Base-by-base conservation (phyloP, 2,888 invertebrate genomes). In the Sminthurides aquaticus region DNA sequence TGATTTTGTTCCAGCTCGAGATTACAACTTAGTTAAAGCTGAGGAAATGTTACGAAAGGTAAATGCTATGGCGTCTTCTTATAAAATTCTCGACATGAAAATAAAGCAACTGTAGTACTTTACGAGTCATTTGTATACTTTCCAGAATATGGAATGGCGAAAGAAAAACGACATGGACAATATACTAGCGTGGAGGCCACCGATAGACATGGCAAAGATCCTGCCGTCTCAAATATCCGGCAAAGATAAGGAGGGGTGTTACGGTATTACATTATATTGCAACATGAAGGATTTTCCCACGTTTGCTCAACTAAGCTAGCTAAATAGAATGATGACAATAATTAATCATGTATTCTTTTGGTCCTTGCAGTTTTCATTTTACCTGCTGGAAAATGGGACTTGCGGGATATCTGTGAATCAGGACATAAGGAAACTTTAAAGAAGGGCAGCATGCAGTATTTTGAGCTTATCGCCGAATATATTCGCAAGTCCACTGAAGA, bases 41-140 rank as follows among this genome's bases (percentile, higher is more conserved):
- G 48, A 49, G 28, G 57, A 63, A 1, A 63, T 63, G 63, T n/a
- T 63, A 1, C 25, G 57, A 29, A 63, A 57, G 49, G 63, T 63
- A 28, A 20, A 20, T 22, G 15, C 1, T 11, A n/a, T 29, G 49
- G n/a, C 20, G 15, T 25, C 22, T 2, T 3, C 8, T 60, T 11
- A 2, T 48, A 48, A 24, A 59, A 24, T 59, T 48, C 5, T 8
- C 8, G 24, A 8, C 56, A 57, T 25, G 20, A 11, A 24, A 8
- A 25, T 25, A 34, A 34, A 34, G 15, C 43, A 48, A 15, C 15
- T 62, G 5, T 25, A 54, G 1, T 8, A 54, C 18, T 27, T 61
- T 1, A 55, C 25, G 48, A 25, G 20, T 18, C 3, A 29, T n/a
- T 49, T 49, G 54, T 11, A 25, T 20, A 11, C 15, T 61, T 61